Percentiles rank a stretch among this genome's conserved stretches.
phyloP scores from a whole-genome alignment of 1,140 invertebrate genomes.

The Mactra quadrangularis region DNA sequence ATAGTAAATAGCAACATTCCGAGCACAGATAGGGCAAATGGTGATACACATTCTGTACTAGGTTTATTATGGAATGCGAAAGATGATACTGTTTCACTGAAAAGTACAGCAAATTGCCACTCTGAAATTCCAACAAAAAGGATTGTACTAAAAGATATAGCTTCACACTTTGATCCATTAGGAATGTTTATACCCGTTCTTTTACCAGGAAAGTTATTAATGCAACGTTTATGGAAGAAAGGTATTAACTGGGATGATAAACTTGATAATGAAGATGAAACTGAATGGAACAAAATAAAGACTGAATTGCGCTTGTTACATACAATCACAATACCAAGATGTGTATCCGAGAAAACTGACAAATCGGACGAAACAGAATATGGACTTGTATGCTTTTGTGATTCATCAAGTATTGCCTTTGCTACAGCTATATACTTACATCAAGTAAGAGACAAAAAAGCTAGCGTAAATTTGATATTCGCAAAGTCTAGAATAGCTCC shows the following conservation, averaged over 20 bases:
- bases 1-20: not conserved
- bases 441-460: not conserved
- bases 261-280: constrained; percentile 2
- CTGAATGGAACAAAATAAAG: not conserved
- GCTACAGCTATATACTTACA: constrained; percentile 1
- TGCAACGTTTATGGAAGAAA: constrained; percentile 40
- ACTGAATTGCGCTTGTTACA: no score
- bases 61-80: not conserved
- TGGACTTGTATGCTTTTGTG: constrained; percentile 25
- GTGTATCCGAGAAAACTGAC: no score
- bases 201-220: constrained; percentile 17
- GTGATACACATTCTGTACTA: not conserved
- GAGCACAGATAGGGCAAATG: not conserved
- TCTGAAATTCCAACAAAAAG: constrained; percentile 38
- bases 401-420: constrained; percentile 10
- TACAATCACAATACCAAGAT: no score
- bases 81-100: not conserved
- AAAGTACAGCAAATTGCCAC: no score
- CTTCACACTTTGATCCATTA: constrained; percentile 27
- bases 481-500: constrained; percentile 13
- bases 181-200: constrained; percentile 9
- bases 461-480: not conserved
- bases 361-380: not conserved
- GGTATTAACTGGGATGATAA: constrained; percentile 38
- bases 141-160: constrained; percentile 17